Conservation (phyloP, 2,113 vertebrate species). For the Bubo bubo region DNA sequence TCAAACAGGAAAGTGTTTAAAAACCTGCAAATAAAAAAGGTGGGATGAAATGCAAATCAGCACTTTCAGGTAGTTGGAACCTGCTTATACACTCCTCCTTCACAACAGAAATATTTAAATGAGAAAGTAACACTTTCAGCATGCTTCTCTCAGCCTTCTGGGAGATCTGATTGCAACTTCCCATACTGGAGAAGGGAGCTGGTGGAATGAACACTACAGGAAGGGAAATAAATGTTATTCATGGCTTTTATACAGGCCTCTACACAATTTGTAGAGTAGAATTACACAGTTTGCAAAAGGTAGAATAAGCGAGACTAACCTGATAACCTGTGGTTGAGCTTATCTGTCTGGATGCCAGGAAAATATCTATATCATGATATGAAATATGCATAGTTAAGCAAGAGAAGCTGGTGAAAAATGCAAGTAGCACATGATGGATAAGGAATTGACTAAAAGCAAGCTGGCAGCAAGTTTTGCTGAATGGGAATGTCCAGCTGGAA, state of each 20-base stretch:
- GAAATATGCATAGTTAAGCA: not conserved
- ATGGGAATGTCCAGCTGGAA: not conserved
- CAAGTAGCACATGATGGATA: not conserved
- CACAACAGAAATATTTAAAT: not conserved
- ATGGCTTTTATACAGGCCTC: not conserved
- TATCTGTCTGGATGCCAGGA: not conserved
- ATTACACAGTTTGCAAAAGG: not conserved
- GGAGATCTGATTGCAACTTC: not conserved
- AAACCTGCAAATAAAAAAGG: not conserved
- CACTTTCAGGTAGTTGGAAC: not conserved
- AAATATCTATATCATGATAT: not conserved
- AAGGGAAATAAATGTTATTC: not conserved
- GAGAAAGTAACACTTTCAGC: not conserved
- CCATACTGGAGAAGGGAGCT: not conserved
- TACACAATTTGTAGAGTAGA: not conserved
- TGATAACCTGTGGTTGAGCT: not conserved
- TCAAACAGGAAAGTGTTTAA: not conserved
- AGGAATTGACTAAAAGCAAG: not conserved
- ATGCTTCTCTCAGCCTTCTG: not conserved
- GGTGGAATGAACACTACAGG: not conserved
- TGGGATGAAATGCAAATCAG: not conserved
- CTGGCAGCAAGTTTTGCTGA: not conserved
- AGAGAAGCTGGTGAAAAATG: not conserved
- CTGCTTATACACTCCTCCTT: not conserved
- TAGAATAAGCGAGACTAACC: not conserved